Base-by-base conservation (phyloP, 2,888 invertebrate species). In the Poecilobothrus nobilitatus region DNA sequence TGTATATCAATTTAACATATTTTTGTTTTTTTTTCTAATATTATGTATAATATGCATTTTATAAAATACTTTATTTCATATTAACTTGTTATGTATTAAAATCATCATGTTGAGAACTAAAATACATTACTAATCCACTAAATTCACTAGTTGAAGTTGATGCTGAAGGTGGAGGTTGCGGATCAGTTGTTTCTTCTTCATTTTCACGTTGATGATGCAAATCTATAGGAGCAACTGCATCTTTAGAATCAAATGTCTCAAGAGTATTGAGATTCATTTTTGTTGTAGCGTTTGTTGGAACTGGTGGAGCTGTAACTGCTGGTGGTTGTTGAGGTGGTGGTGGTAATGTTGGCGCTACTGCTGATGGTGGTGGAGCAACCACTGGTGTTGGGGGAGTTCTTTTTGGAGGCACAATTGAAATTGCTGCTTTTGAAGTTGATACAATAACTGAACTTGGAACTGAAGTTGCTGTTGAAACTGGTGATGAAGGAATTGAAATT, bases 51-150 rank as follows among this genome's bases (percentile, higher is more conserved):
- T 37, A 12, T 37, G 27, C 27, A 27, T 27, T 27, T 18, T 53
- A 53, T 9, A 15, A 53, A 53, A 18, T 53, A 53, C 15, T 53
- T 53, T 53, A 53, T 53, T 53, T 53, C 1, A 53, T 53, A 53
- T 53, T 53, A 9, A 53, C 53, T 79, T 83, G 84, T 86, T 89
- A 90, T 84, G 89, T 88, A 81, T 93, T 93, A 77, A 93, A 86
- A 82, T 94, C 93, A 78, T 94, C 94, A 80, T 94, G 88, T 81
- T 94, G 94, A 78, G 93, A 93, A 74, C 94, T 94, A 82, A 94
- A 94, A 83, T 95, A 95, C 80, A 93, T 94, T 70, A 94, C 94
- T 75, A 95, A 86, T 6, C 94, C 94, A 62, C 94, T 94, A 81
- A 94, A 94, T 78, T 93, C 94, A 66, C 92, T 88, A 71, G 86